Conservation (phyloP, 2,113 vertebrate species). For the Apaloderma vittatum region DNA sequence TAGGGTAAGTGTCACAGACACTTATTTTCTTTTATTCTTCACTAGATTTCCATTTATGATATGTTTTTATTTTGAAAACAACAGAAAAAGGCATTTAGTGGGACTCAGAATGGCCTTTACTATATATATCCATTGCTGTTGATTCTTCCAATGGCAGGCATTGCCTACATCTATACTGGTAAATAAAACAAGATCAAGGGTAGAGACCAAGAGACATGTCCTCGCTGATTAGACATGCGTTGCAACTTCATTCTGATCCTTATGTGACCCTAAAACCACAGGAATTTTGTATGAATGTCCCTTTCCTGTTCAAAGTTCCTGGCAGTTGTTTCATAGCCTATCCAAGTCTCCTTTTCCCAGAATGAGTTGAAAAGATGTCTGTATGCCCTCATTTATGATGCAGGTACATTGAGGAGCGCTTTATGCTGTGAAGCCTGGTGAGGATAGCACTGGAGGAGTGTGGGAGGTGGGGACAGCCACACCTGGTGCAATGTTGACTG, state of each 20-base stretch:
- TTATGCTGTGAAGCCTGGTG: neutral
- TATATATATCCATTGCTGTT: neutral
- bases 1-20: neutral
- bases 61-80: neutral
- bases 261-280: neutral
- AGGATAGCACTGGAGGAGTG: neutral
- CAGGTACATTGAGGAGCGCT: neutral
- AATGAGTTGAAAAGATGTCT: neutral
- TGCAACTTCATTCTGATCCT: neutral
- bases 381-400: neutral
- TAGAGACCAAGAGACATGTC: fast-evolving
- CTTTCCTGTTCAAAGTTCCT: neutral
- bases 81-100: neutral
- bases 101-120: neutral
- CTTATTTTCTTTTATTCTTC: neutral
- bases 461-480: neutral
- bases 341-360: neutral
- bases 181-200: neutral
- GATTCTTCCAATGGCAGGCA: neutral
- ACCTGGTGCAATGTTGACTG: neutral
- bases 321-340: neutral
- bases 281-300: neutral
- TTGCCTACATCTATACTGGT: neutral
- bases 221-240: neutral
- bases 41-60: neutral